Evolutionary conservation across 2,113 vertebrate genomes (phyloP).

Genomic region (Passer domesticus): DNA sequence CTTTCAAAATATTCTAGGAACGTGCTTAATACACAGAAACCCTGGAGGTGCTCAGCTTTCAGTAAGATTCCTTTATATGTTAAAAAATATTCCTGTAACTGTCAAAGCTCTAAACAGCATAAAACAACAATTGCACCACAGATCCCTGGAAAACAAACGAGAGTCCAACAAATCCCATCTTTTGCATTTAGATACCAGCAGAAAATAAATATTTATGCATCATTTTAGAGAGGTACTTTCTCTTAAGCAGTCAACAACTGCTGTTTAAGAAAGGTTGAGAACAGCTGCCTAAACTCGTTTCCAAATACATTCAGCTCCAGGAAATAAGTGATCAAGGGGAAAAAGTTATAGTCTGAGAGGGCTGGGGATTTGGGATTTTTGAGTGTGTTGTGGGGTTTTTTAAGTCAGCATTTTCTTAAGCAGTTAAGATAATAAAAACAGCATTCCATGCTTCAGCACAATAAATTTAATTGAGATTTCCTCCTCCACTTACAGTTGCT

Average conservation of each 20-base stretch:
- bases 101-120: background rate
- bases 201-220: background rate
- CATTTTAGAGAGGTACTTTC: background rate
- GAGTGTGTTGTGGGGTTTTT: background rate
- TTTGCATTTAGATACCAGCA: background rate
- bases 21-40: background rate
- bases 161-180: background rate
- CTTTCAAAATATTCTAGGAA: background rate
- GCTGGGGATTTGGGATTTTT: background rate
- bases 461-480: conserved; percentile 1
- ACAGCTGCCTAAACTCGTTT: background rate
- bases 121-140: background rate
- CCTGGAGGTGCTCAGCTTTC: background rate
- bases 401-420: conserved; percentile 10
- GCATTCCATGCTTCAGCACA: background rate
- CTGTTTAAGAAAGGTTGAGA: background rate
- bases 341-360: background rate
- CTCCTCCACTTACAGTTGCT: background rate
- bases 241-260: background rate
- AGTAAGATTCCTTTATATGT: background rate
- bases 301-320: background rate
- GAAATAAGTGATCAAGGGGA: background rate
- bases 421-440: conserved; percentile 6
- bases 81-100: background rate
- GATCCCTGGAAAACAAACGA: background rate